Conservation (phyloP, 2,888 invertebrate species). For the Lasioglossum marginatum region DNA sequence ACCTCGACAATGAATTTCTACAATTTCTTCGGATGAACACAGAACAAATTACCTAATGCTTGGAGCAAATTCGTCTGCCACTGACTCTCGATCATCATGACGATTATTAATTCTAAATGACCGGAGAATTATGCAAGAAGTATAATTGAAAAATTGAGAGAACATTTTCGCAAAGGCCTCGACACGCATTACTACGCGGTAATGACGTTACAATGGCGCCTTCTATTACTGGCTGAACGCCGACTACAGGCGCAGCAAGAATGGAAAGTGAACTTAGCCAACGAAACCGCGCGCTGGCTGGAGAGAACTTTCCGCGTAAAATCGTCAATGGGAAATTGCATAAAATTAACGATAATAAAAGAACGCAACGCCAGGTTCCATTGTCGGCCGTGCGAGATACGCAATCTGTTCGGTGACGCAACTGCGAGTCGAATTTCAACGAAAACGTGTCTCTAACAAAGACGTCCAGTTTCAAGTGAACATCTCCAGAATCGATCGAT, state of each 20-base stretch:
- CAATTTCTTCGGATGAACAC: neutral
- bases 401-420: constrained; percentile 49
- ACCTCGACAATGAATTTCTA: neutral
- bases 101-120: too few species aligned
- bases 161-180: neutral
- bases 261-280: constrained; percentile 55
- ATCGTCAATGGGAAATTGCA: constrained; percentile 55
- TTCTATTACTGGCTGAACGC: neutral
- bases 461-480: neutral
- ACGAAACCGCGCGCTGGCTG: constrained; percentile 17
- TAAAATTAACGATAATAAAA: constrained; percentile 55
- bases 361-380: constrained; percentile 16
- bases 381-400: constrained; percentile 18
- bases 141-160: too few species aligned
- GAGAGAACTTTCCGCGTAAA: constrained; percentile 35
- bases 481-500: too few species aligned
- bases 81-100: too few species aligned
- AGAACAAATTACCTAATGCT: too few species aligned
- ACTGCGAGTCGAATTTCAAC: constrained; percentile 10
- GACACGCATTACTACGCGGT: constrained; percentile 38
- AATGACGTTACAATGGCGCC: constrained; percentile 56
- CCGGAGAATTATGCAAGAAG: too few species aligned
- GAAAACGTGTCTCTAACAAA: neutral
- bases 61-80: too few species aligned
- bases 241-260: constrained; percentile 25